Base-by-base conservation (phyloP, 2,888 invertebrate species). In the Germaria angustata region DNA sequence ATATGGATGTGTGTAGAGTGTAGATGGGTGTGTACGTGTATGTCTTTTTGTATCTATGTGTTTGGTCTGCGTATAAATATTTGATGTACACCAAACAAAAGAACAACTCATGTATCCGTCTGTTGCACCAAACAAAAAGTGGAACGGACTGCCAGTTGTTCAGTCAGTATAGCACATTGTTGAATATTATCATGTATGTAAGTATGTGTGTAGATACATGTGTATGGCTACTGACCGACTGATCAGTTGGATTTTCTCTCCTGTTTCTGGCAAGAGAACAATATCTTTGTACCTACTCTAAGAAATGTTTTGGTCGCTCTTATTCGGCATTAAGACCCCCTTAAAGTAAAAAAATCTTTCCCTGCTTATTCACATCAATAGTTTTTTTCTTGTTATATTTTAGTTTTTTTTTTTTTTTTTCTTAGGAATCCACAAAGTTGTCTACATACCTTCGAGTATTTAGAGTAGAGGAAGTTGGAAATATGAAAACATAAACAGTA, bases 261-360 rank as follows among this genome's bases (percentile, higher is more conserved):
- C n/a, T 32, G 28, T 28, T 36, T 46, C 20, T 71, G 44, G 24
- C 36, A 39, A 36, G 61, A 73, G 73, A n/a, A 55, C 17, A 55
- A 55, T 36, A 57, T 44, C 32, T 2, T 34, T 46, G 4, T n/a
- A n/a, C n/a, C n/a, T 44, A 34, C 61, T 72, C 61, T 51, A 61
- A 41, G 9, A 63, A 49, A 28, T 36, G 1, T 3, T 41, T 20
- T 11, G 22, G 32, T 66, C 13, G 34, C 57, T 41, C 61, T 61
- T 44, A 53, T 24, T 63, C n/a, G 41, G 39, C 41, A 24, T 79
- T 69, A 24, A 86, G 88, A 88, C 88, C 88, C 87, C 88, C 89
- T 88, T 88, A 87, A 88, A 88, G 88, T 86, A 87, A 87, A 87
- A n/a, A 66, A 57, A 61, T 82, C 51, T 76, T 75, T 69, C 59